phyloP scores from a whole-genome alignment of 2,797 vertebrate species.

The Diglossa cyanea region DNA sequence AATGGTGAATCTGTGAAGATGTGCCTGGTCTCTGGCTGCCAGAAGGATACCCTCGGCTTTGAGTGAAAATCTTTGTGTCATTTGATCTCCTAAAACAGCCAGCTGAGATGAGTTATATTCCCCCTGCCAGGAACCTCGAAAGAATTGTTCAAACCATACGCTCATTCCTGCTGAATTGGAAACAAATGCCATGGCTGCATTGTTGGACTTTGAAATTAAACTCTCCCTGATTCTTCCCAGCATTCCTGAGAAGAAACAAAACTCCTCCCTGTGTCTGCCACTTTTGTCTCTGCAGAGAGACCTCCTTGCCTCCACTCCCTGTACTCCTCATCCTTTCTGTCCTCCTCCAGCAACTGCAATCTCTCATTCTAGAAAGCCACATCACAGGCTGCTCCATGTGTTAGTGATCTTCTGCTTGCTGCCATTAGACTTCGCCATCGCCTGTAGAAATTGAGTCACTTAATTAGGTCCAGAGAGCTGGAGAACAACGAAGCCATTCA shows the following conservation, averaged over 20 bases:
- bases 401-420: constrained; percentile 47
- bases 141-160: constrained; percentile 62
- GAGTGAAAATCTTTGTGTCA: constrained; percentile 57
- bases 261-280: constrained; percentile 63
- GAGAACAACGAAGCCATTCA: constrained; percentile 8
- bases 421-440: background rate
- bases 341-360: background rate
- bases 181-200: constrained; percentile 61
- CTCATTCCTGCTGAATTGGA: constrained; percentile 70
- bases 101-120: constrained; percentile 71
- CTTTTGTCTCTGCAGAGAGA: constrained; percentile 53
- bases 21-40: constrained; percentile 61
- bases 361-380: constrained; percentile 58
- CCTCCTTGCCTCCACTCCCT: background rate
- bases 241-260: constrained; percentile 61
- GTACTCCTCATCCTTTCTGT: constrained; percentile 16
- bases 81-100: constrained; percentile 65
- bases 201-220: constrained; percentile 68
- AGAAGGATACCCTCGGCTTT: constrained; percentile 56
- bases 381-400: constrained; percentile 45
- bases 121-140: constrained; percentile 63
- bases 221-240: constrained; percentile 62
- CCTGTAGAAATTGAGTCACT: background rate
- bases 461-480: constrained; percentile 60
- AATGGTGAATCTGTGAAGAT: constrained; percentile 54